Conservation (phyloP, 2,797 vertebrate species). For the Dallia pectoralis region DNA sequence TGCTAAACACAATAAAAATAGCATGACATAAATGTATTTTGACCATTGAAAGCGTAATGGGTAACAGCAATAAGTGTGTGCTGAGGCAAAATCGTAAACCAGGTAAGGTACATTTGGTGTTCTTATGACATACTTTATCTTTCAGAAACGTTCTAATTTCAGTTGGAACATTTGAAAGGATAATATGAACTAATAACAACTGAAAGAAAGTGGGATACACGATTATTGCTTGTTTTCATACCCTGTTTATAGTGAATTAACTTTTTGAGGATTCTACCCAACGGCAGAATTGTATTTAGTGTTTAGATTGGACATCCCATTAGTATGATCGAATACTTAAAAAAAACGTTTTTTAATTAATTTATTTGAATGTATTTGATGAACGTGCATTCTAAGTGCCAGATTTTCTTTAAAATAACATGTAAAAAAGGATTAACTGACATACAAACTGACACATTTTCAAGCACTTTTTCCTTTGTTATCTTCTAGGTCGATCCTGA, state of each 20-base stretch:
- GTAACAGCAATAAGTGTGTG: background rate
- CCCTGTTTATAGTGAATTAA: background rate
- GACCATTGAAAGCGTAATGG: background rate
- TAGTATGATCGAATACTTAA: background rate
- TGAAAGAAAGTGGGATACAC: background rate
- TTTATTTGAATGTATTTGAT: background rate
- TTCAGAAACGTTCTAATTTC: slow-evolving; percentile 22
- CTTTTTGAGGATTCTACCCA: background rate
- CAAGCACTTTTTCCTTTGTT: background rate
- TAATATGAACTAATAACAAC: background rate
- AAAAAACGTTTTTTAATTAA: background rate
- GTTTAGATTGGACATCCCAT: background rate
- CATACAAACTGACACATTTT: background rate
- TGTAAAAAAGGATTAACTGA: no score
- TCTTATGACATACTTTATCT: no score
- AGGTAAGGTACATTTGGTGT: no score
- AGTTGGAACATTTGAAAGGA: background rate
- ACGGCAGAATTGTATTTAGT: background rate
- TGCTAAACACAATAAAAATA: no score
- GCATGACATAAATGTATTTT: no score
- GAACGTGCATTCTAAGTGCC: background rate
- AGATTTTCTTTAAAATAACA: no score
- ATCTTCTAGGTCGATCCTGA: slow-evolving; percentile 89
- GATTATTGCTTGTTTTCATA: background rate
- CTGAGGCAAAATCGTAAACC: background rate